These are phyloP conservation scores for Elephantulus edwardii DNA, from an alignment of 2,113 vertebrate species.

Conservation along the genomic window DNA sequence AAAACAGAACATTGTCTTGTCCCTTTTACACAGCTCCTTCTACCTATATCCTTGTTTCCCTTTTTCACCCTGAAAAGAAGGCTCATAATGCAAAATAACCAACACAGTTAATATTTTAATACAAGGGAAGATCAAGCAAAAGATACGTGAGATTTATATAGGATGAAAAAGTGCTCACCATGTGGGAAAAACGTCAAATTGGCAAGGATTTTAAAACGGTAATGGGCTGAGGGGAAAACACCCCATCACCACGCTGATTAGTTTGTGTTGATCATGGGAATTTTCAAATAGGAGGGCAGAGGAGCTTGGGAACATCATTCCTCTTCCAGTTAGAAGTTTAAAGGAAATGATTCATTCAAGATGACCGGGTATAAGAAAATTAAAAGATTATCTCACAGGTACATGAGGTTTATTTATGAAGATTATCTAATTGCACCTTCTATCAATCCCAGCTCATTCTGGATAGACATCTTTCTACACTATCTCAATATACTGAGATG, in stretches of 20 bases:
- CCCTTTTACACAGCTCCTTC: background rate
- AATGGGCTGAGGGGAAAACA: background rate
- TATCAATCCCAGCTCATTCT: background rate
- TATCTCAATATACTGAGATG: background rate
- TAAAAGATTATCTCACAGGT: background rate
- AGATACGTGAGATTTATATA: background rate
- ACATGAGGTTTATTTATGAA: background rate
- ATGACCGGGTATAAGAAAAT: background rate
- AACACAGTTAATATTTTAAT: background rate
- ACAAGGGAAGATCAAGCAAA: background rate
- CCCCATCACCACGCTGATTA: background rate
- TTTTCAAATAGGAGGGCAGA: background rate
- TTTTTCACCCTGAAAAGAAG: background rate
- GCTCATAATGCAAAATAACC: background rate
- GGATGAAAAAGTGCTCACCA: background rate
- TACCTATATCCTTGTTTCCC: background rate
- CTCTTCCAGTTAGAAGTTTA: background rate
- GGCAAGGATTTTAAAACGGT: background rate
- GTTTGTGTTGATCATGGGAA: background rate
- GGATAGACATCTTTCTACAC: background rate
- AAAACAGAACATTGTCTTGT: background rate
- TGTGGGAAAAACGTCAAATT: background rate
- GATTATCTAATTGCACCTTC: background rate
- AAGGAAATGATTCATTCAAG: constrained; percentile 27
- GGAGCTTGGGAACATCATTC: background rate